Base-by-base conservation (phyloP, 2,888 invertebrate genomes). In the Hydriomena furcata region DNA sequence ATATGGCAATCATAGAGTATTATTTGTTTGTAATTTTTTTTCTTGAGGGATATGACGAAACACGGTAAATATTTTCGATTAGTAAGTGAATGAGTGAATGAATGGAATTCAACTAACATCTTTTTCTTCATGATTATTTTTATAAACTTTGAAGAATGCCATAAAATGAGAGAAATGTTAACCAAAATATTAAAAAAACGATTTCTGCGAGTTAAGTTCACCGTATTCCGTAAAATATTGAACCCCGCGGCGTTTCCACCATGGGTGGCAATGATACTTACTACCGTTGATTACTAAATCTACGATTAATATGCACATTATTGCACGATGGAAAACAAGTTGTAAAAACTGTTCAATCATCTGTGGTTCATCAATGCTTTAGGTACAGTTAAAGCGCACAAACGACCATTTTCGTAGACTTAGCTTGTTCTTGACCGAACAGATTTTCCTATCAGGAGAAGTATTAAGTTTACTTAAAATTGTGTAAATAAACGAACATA, bases 241-340 rank as follows among this genome's bases (percentile, higher is more conserved):
- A 2, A 45, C 53, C 56, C 66, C 58, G 56, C 34, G 21, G 54
- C 31, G 55, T 37, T 48, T 37, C 20, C 64, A 30, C 65, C 57
- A 60, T 61, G 61, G 68, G 68, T 63, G 68, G 69, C 58, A 62
- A 48, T 46, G 35, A 55, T 48, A 65, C 56, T 55, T 54, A 63
- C 45, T 47, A 61, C 49, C 46, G 46, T 54, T 52, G 42, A 60
- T 37, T 47, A 23, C 30, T 35, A n/a, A 37, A 37, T 13, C 43
- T 45, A 45, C 44, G 35, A 36, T 43, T n/a, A 28, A 5, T 44
- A 31, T n/a, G 30, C 23, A 31, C 24, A 23, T 31, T 42, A 24
- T 40, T 1, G 8, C 17, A 17, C 24, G 17, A 24, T 42, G 24
- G 32, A 12, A 32, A n/a, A 8, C 5, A 21, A 11, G n/a, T 2